Evolutionary conservation across 2,113 vertebrate genomes (phyloP).

Genomic region (Xiphophorus maculatus): DNA sequence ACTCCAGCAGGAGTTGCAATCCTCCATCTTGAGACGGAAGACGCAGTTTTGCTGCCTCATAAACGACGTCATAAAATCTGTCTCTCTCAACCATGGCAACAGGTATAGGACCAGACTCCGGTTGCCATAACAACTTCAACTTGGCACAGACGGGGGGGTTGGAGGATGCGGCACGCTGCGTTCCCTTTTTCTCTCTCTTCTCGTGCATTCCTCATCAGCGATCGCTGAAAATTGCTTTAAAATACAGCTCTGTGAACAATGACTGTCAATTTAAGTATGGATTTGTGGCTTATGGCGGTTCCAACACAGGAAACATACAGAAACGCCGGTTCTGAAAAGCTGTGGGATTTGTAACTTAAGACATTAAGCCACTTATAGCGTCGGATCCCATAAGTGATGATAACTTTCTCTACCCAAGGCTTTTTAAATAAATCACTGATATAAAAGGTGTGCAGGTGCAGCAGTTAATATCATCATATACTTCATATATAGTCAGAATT

Average conservation of each 20-base stretch:
- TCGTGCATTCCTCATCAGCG: conserved; percentile 10
- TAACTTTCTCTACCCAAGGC: conserved; percentile 20
- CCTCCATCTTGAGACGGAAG: conserved; percentile 61
- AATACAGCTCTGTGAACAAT: conserved; percentile 30
- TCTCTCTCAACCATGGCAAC: conserved; percentile 78
- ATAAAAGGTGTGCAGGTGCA: neutral
- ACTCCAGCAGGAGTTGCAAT: conserved; percentile 43
- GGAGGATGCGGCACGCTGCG: conserved; percentile 61
- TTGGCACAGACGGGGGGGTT: conserved; percentile 47
- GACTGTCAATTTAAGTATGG: conserved; percentile 14
- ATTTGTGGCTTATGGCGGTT: conserved; percentile 32
- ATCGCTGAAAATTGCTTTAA: conserved; percentile 19
- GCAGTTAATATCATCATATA: neutral
- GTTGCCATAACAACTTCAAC: conserved; percentile 80
- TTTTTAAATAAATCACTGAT: neutral
- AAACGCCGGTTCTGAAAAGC: conserved; percentile 33
- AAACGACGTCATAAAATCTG: conserved; percentile 62
- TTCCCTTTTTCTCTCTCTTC: conserved; percentile 32
- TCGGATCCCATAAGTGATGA: conserved; percentile 25
- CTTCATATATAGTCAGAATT: neutral
- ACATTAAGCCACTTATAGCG: conserved; percentile 64
- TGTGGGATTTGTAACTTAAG: conserved; percentile 54
- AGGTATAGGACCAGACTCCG: conserved; percentile 66
- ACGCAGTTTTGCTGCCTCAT: conserved; percentile 53
- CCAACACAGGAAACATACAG: conserved; percentile 14